Evolutionary conservation across 2,888 invertebrate genomes (phyloP).

Genomic region (Lamellibrachia satsuma): DNA sequence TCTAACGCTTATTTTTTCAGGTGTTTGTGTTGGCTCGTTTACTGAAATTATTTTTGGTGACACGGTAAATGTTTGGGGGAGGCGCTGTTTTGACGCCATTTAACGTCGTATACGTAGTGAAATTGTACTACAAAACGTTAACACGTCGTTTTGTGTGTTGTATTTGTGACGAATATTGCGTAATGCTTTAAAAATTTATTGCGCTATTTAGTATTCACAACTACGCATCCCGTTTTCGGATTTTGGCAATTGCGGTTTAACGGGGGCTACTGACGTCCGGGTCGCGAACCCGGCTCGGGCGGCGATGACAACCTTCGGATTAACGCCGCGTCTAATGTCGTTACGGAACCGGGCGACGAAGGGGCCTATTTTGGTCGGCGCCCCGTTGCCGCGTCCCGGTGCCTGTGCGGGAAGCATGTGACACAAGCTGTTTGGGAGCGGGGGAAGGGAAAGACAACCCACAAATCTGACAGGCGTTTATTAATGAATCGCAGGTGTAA

Average conservation of each 20-base stretch:
- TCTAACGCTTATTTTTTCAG: not conserved
- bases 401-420: slow-evolving; percentile 7
- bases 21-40: not conserved
- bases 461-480: not conserved
- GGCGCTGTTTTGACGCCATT: not conserved
- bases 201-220: not conserved
- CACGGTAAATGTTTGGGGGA: not conserved
- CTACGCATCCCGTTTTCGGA: not conserved
- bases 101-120: not conserved
- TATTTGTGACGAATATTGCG: not conserved
- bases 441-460: not conserved
- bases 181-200: not conserved
- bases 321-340: slow-evolving; percentile 17
- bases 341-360: not conserved
- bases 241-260: not conserved
- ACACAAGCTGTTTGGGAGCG: not conserved
- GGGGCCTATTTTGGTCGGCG: not conserved
- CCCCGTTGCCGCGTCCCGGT: not conserved
- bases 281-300: not conserved
- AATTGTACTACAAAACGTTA: not conserved
- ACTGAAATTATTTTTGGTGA: not conserved
- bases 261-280: slow-evolving; percentile 10
- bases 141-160: not conserved
- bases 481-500: slow-evolving; percentile 17
- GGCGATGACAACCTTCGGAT: slow-evolving; percentile 6